Evolutionary conservation across 2,113 vertebrate genomes (phyloP).

Genomic region (Rhagologus leucostigma): DNA sequence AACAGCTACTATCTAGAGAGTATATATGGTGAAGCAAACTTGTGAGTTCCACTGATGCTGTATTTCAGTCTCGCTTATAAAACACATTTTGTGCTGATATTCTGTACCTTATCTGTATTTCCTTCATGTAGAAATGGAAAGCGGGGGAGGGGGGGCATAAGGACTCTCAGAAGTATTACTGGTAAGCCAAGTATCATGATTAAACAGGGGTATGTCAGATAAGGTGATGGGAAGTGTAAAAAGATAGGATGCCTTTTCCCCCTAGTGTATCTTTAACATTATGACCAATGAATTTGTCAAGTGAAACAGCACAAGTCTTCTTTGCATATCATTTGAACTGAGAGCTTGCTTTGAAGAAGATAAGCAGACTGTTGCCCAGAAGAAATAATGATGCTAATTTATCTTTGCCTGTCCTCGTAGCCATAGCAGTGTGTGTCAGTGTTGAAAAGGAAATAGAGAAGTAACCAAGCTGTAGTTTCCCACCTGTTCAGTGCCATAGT

Average conservation of each 20-base stretch:
- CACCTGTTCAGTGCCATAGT: not conserved
- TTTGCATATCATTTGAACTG: slow-evolving; percentile 67
- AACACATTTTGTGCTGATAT: not conserved
- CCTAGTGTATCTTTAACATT: slow-evolving; percentile 68
- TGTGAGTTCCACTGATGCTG: not conserved
- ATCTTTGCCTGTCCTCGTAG: slow-evolving; percentile 52
- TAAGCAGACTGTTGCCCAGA: slow-evolving; percentile 54
- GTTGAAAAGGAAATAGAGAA: slow-evolving; percentile 40
- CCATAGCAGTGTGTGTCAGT: not conserved
- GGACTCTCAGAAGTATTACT: slow-evolving; percentile 7
- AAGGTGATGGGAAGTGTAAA: slow-evolving; percentile 59
- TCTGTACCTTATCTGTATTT: slow-evolving; percentile 27
- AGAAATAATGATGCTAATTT: slow-evolving; percentile 69
- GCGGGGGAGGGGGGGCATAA: not conserved
- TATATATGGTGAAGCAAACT: not conserved
- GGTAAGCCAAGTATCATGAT: slow-evolving; percentile 16
- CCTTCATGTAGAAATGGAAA: not conserved
- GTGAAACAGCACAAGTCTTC: slow-evolving; percentile 43
- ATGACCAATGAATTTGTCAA: slow-evolving; percentile 70
- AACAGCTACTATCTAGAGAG: not conserved
- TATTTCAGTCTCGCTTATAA: slow-evolving; percentile 8
- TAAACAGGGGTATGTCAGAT: slow-evolving; percentile 47
- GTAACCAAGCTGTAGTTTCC: slow-evolving; percentile 5
- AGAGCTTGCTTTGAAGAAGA: slow-evolving; percentile 65
- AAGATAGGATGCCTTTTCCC: slow-evolving; percentile 53